Evolutionary conservation across 2,113 vertebrate species (phyloP), one percentile per base, ranked within the genome.

Genomic region (Eleginops maclovinus): DNA sequence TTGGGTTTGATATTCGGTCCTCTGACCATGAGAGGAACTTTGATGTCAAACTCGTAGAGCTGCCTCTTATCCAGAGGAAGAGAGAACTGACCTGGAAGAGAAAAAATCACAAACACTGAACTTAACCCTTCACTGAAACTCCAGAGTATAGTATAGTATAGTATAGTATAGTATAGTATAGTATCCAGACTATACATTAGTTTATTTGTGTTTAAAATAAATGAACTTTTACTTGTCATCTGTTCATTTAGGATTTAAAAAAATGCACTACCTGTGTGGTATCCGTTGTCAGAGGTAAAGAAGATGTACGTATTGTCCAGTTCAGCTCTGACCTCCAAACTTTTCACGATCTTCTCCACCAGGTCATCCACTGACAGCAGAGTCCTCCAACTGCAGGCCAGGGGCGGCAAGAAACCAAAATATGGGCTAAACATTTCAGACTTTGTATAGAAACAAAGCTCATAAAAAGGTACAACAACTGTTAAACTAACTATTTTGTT

Each of bases 1-100:
- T 98, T 99, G 75, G 96, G 94, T 85, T 97, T 98, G 88, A 99
- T 95, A 62, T 96, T 96, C 7, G 98, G 98, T 22, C 98, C 98
- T 93, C 98, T 93, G 83, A 99, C 97, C 88, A 99, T 91, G 53
- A 99, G 92, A 55, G 98, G 98, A 87, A 99, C 97, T 91, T 95
- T 96, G 92, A 99, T 99, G 76, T 99, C 98, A 88, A 99, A 99
- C 80, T 99, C 98, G 81, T 99, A 99, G 6, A 99, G 96, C 87
- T 99, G 98, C 53, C 98, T 90, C 90, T 99, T 99, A 88, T 99
- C 98, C 92, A 98, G 92, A 17, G 98, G 98, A 80, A 99, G 93
- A 72, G 98, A 99, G 90, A 99, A 99, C 87, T 99, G 98, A 56
- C 98, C 98, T 99, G 85, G 28, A 75, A 73, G 40, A 62, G 7